These are phyloP conservation scores for Alloplasta piceator DNA, from an alignment of 2,888 invertebrate species.

Conservation along the genomic window DNA sequence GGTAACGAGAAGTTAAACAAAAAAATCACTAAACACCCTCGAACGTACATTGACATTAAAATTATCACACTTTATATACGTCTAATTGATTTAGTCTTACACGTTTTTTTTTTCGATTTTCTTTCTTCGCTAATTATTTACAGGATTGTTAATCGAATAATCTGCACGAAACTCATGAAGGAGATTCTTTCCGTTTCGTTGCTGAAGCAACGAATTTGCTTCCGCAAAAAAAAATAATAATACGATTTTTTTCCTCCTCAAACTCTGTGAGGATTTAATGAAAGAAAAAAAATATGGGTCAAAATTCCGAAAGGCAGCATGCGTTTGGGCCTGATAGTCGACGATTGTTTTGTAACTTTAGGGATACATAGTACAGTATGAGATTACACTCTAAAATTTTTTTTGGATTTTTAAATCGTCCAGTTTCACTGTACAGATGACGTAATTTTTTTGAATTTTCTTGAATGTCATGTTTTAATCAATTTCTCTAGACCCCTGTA, in stretches of 20 bases:
- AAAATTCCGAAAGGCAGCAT: too few species aligned
- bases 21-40: slow-evolving; percentile 38
- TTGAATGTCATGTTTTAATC: too few species aligned
- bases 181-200: slow-evolving; percentile 54
- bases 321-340: too few species aligned
- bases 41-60: slow-evolving; percentile 77
- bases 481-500: too few species aligned
- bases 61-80: slow-evolving; percentile 80
- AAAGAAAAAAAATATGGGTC: background rate
- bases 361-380: too few species aligned
- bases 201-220: slow-evolving; percentile 41
- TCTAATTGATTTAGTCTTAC: slow-evolving; percentile 71
- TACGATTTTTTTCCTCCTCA: slow-evolving; percentile 36
- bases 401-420: too few species aligned
- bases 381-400: too few species aligned
- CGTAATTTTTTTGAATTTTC: too few species aligned
- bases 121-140: slow-evolving; percentile 62
- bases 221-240: slow-evolving; percentile 20
- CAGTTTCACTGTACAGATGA: too few species aligned
- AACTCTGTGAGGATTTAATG: slow-evolving; percentile 24
- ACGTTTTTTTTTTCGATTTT: slow-evolving; percentile 49
- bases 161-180: slow-evolving; percentile 58
- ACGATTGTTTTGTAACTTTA: too few species aligned
- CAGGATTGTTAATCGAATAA: slow-evolving; percentile 67
- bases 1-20: slow-evolving; percentile 21